phyloP scores from a whole-genome alignment of 2,888 invertebrate species.

The Agonopterix subpropinquella region DNA sequence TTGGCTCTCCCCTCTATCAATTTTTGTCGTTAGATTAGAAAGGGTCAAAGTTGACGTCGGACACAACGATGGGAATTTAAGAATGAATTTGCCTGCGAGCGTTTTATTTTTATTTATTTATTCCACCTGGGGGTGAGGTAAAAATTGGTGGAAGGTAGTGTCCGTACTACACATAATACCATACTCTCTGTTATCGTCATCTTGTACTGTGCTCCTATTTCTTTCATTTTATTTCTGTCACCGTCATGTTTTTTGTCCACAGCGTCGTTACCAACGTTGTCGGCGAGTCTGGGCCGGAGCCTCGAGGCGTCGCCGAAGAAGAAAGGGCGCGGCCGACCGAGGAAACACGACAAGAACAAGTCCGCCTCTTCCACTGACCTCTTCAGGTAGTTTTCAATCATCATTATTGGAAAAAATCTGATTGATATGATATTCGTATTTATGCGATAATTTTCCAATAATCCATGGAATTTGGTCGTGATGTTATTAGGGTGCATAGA shows the following conservation, averaged over 20 bases:
- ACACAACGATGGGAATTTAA: no score
- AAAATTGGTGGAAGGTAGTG: no score
- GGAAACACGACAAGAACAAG: conserved; percentile 60
- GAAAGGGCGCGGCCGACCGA: conserved; percentile 64
- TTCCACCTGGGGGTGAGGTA: no score
- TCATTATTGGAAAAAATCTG: not conserved
- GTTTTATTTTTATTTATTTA: no score
- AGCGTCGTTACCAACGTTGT: conserved; percentile 60
- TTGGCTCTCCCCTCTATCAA: no score
- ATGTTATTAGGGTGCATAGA: no score
- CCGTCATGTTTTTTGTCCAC: not conserved
- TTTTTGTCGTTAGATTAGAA: no score
- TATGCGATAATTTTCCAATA: not conserved
- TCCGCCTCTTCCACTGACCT: conserved; percentile 45
- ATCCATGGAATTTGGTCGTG: not conserved
- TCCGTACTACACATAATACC: no score
- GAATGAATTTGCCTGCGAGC: no score
- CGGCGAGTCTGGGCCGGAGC: conserved; percentile 51
- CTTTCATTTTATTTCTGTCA: not conserved
- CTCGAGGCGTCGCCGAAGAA: conserved; percentile 53
- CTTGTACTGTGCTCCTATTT: not conserved
- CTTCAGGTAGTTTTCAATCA: conserved; percentile 38
- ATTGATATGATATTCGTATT: not conserved
- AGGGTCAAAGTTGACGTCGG: no score
- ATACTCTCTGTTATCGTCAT: no score